phyloP scores from a whole-genome alignment of 2,113 vertebrate genomes.

The Porphyrio hochstetteri region DNA sequence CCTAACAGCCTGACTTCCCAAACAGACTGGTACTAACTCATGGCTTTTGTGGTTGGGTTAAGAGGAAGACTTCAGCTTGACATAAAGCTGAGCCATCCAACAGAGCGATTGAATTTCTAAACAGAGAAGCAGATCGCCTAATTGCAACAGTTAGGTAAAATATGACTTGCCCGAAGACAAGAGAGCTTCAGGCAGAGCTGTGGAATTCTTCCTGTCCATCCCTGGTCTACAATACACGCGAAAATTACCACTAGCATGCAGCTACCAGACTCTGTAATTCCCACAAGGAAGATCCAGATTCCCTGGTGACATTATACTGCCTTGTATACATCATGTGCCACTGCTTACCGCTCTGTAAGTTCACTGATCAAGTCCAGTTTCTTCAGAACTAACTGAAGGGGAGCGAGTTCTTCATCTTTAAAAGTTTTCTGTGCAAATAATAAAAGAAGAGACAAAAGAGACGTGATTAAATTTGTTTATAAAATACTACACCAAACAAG shows the following conservation, averaged over 20 bases:
- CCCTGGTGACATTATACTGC: neutral
- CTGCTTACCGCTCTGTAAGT: conserved; percentile 84
- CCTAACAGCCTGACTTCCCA: neutral
- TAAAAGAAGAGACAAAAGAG: neutral
- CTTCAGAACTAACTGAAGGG: conserved; percentile 92
- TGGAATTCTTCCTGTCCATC: neutral
- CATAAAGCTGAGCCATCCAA: neutral
- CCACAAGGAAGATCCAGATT: neutral
- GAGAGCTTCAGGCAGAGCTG: neutral
- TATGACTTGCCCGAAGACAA: neutral
- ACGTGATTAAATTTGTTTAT: neutral
- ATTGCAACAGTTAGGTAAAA: neutral
- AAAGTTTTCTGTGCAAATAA: conserved; percentile 88
- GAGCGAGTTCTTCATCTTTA: conserved; percentile 93
- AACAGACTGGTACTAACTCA: neutral
- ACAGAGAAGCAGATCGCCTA: neutral
- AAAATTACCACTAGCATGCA: neutral
- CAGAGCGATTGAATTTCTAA: neutral
- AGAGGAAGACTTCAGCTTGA: neutral
- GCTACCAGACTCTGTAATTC: neutral
- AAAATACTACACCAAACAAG: neutral
- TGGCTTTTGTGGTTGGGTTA: neutral
- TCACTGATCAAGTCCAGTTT: conserved; percentile 97
- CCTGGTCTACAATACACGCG: neutral
- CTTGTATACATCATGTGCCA: neutral